A percentile compares a stretch with the other conserved stretches of the same genome.
These are phyloP conservation scores for Lamproptera curius DNA, from an alignment of 2,888 invertebrate species.

Conservation along the genomic window DNA sequence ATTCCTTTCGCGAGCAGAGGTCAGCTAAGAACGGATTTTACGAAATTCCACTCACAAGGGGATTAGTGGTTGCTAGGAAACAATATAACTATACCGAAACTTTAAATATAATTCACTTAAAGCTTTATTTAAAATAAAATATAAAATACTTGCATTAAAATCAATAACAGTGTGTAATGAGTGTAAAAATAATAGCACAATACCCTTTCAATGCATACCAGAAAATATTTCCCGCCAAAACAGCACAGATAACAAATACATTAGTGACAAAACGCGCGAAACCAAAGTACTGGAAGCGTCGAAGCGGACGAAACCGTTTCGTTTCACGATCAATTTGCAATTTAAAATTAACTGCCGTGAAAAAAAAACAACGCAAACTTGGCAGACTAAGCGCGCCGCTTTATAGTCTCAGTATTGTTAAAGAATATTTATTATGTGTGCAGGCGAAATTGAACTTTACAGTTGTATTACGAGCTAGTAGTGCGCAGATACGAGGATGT, in stretches of 20 bases:
- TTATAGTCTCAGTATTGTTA: slow-evolving; percentile 8
- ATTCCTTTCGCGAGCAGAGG: no score
- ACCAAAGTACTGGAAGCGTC: not conserved
- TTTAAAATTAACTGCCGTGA: slow-evolving; percentile 18
- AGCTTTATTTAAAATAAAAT: no score
- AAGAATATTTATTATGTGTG: not conserved
- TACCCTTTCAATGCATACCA: no score
- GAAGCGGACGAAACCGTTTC: not conserved
- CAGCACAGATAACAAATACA: not conserved
- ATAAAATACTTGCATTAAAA: no score
- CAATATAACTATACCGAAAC: no score
- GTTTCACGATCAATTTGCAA: slow-evolving; percentile 15
- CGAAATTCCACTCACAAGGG: no score
- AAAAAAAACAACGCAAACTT: slow-evolving; percentile 10
- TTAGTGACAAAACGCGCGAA: not conserved
- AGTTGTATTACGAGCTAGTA: not conserved
- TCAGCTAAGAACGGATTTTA: no score
- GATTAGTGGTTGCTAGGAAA: no score
- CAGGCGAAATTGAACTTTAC: not conserved
- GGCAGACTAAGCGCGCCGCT: slow-evolving; percentile 7
- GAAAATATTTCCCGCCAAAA: no score
- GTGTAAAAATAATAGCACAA: no score
- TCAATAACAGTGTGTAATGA: no score
- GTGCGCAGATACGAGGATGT: not conserved
- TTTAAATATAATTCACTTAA: no score